Evolutionary conservation across 2,888 invertebrate species (phyloP), one percentile per base, ranked within the genome.

Genomic region (Hedya salicella): DNA sequence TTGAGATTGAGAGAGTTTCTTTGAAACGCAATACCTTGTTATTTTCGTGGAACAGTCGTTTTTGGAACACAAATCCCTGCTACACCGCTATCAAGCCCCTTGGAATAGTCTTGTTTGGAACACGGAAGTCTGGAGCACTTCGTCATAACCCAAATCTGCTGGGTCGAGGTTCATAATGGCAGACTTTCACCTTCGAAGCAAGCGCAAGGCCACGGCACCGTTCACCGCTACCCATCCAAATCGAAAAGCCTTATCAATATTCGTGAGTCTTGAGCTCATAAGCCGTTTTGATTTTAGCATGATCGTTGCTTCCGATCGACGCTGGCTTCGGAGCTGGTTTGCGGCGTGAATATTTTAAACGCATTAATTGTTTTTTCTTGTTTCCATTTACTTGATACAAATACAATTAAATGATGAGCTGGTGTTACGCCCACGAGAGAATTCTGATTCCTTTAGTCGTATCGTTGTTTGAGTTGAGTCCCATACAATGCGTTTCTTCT

Each of bases 141-240:
- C 56, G 57, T 57, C 44, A 44, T 57, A 57, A 57, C 57, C 57
- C 57, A 57, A 57, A 57, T 57, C 32, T 57, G 44, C 16, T 32
- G 44, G 87, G 86, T 86, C 87, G 88, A 88, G 90, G 89, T 88
- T 88, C 87, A 87, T 89, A 87, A 89, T 89, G 87, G 87, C 87
- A 89, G 89, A 91, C 91, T 91, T 91, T 91, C 91, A 91, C 91
- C 91, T 90, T 91, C 91, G 82, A 86, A 70, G 71, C 81, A 77
- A 39, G 56, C 36, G 79, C 90, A 89, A 89, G 89, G 90, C 89
- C 89, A 78, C 79, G 21, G 57, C 57, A 57, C 66, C 66, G 66
- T 44, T 66, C 65, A 60, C 65, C 66, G 60, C 17, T 32, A 46
- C 36, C 54, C 32, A 11, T 19, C n/a, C 30, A 57, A 8, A n/a